A percentile compares a stretch with the other conserved stretches of the same genome.
Conservation (phyloP, 2,797 vertebrate species). For the Chloroceryle inda region DNA sequence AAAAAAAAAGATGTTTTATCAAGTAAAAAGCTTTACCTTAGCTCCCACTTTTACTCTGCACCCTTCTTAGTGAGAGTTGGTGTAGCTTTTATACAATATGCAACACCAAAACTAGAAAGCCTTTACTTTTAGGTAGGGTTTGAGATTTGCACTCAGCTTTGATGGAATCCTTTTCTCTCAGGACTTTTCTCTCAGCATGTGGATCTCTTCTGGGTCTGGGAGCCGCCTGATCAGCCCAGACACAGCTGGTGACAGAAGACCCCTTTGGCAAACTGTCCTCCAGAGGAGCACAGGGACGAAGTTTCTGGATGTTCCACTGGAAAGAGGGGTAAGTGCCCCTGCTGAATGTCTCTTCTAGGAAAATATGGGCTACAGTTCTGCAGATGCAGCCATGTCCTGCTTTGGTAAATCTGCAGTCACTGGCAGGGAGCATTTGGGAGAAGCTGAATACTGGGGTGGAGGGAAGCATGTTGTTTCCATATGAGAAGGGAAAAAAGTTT, state of each 20-base stretch:
- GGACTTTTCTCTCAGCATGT: accelerated
- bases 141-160: background rate
- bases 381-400: background rate
- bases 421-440: background rate
- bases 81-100: background rate
- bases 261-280: background rate
- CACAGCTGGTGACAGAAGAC: background rate
- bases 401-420: background rate
- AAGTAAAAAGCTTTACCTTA: slow-evolving; percentile 15
- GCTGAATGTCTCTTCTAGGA: background rate
- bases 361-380: background rate
- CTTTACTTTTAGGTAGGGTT: background rate
- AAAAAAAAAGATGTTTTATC: slow-evolving; percentile 28
- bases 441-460: background rate
- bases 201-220: background rate
- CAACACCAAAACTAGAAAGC: background rate
- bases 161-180: background rate
- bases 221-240: background rate
- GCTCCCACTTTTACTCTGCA: background rate
- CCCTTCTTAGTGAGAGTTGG: background rate
- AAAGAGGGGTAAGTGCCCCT: background rate
- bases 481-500: background rate
- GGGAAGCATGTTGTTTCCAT: background rate
- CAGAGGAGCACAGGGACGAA: background rate
- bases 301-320: background rate